Percentiles rank a stretch among this genome's conserved stretches.
These are phyloP conservation scores for Gouania willdenowi DNA, from an alignment of 2,797 vertebrate genomes.

Conservation along the genomic window DNA sequence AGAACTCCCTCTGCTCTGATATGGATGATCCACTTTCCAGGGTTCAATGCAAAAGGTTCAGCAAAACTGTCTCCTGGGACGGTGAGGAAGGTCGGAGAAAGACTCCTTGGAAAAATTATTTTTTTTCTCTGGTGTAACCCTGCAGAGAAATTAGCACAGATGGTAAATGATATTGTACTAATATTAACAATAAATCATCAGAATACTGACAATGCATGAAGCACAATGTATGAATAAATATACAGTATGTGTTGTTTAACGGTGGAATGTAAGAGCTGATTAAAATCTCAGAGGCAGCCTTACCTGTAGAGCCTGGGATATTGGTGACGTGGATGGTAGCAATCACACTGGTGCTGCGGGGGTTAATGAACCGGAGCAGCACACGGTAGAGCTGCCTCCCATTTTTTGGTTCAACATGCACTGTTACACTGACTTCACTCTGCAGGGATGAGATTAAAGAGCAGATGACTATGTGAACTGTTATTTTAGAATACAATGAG, in stretches of 20 bases:
- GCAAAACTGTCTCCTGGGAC: slow-evolving; percentile 83
- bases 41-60: slow-evolving; percentile 79
- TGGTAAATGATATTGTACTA: neutral
- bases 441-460: slow-evolving; percentile 73
- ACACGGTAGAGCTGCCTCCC: slow-evolving; percentile 76
- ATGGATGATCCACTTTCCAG: slow-evolving; percentile 83
- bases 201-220: slow-evolving; percentile 28
- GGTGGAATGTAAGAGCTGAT: slow-evolving; percentile 46
- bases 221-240: slow-evolving; percentile 5
- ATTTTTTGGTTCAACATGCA: slow-evolving; percentile 80
- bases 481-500: slow-evolving; percentile 9
- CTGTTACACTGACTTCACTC: slow-evolving; percentile 86
- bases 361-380: slow-evolving; percentile 87
- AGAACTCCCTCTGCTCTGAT: slow-evolving; percentile 84
- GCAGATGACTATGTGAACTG: slow-evolving; percentile 29
- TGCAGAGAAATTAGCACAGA: slow-evolving; percentile 41
- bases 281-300: slow-evolving; percentile 45
- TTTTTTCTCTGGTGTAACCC: slow-evolving; percentile 81
- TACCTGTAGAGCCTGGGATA: slow-evolving; percentile 75
- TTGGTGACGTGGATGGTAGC: slow-evolving; percentile 78
- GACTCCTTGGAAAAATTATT: slow-evolving; percentile 82
- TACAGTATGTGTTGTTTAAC: slow-evolving; percentile 41
- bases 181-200: neutral
- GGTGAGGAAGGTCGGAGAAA: slow-evolving; percentile 83
- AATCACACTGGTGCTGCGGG: slow-evolving; percentile 62